Base-by-base conservation (phyloP, 2,797 vertebrate genomes). In the Ceryle rudis region DNA sequence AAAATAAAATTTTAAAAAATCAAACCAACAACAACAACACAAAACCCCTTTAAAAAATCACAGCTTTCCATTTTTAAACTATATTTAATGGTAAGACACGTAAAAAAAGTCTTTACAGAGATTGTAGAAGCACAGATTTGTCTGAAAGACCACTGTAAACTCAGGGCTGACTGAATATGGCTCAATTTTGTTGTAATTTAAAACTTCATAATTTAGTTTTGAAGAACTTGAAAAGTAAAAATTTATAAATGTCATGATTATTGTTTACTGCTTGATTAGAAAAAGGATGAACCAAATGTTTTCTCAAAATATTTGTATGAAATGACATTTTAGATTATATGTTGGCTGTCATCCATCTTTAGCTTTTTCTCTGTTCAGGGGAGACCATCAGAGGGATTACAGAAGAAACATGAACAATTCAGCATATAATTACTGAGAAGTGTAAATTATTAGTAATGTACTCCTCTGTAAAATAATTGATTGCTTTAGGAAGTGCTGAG, bases 151-250 rank as follows among this genome's bases (percentile, higher is more conserved):
- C 26, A 61, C 83, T 86, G 75, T 81, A 86, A 89, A 29, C 67
- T 91, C 51, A 90, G 46, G 12, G 39, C 8, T 74, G 31, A 42
- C 22, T 81, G 70, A 93, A 94, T 51, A 85, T 14, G 35, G 92
- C 52, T 7, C 31, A 54, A 51, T 91, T 97, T 95, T 83, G 8
- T 67, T 89, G 37, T 71, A 79, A 93, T 79, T 85, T 86, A 95
- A 96, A 81, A 58, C 61, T 66, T 77, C 47, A 79, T 90, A 85
- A 96, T 74, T 95, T 9, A 84, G 39, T 95, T 96, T 93, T 92
- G 28, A 97, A 95, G 55, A 95, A 93, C 91, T 31, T 67, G 8
- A 77, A 85, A 84, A 92, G 15, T 37, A 71, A 84, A 61, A 46
- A 31, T 14, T 37, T 73, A 37, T 88, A 41, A 58, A 88, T 94